These are phyloP conservation scores for Phortica okadai DNA, from an alignment of 2,888 invertebrate species.

Conservation along the genomic window DNA sequence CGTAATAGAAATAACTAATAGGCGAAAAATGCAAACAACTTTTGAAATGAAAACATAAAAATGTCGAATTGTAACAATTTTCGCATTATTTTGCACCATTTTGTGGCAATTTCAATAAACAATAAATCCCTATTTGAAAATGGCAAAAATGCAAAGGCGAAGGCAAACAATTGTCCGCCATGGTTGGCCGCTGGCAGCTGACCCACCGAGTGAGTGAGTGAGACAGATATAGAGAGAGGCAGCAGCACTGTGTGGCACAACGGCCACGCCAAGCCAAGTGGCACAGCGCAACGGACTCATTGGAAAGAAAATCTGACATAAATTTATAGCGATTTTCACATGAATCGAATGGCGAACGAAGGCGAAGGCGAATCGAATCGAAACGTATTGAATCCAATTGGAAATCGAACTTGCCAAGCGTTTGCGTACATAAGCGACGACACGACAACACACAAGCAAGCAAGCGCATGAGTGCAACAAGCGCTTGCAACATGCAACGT, in stretches of 20 bases:
- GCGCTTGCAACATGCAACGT: background rate
- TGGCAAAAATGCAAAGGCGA: conserved; percentile 2
- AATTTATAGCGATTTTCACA: conserved; percentile 73
- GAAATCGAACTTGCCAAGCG: conserved; percentile 48
- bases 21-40: conserved; percentile 61
- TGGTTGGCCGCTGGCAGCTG: conserved; percentile 23
- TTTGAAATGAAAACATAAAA: conserved; percentile 74
- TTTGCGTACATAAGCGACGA: conserved; percentile 55
- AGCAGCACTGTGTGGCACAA: conserved; percentile 22
- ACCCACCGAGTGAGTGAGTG: background rate
- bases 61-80: conserved; percentile 65
- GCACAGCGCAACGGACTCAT: background rate
- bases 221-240: background rate
- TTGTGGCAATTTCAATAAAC: conserved; percentile 74
- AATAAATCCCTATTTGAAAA: conserved; percentile 70
- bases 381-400: background rate
- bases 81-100: conserved; percentile 72
- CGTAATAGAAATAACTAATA: conserved; percentile 19
- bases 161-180: background rate
- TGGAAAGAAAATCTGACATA: conserved; percentile 31
- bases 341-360: conserved; percentile 60
- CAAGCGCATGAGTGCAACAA: background rate
- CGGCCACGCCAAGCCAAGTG: background rate
- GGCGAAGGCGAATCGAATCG: conserved; percentile 31
- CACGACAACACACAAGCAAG: background rate